Base-by-base conservation (phyloP, 2,113 vertebrate species). In the Chelonoidis abingdonii region DNA sequence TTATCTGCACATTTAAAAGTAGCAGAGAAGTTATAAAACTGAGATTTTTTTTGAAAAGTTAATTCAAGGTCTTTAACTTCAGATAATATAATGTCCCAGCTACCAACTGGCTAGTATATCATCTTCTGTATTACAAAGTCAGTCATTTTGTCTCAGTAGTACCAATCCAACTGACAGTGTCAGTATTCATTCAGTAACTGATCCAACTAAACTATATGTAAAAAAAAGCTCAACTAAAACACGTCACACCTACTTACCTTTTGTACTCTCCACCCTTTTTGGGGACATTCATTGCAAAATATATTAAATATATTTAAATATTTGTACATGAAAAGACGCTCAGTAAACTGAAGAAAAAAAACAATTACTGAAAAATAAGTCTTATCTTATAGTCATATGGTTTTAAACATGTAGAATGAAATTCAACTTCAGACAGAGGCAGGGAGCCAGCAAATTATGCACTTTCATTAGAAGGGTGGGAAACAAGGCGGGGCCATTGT, bases 311-410 rank as follows among this genome's bases (percentile, higher is more conserved):
- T 44, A 90, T 87, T 76, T 69, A 35, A 91, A n/a, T 88, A 85
- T 49, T 90, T 50, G 25, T 80, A 86, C 14, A 50, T 62, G 31
- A 65, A 44, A 93, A 91, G 24, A 25, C 47, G 69, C 44, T 80
- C n/a, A 82, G 85, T 10, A 19, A 65, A 57, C 41, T 88, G 38
- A 94, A 90, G 80, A 90, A 59, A 78, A 72, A 80, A 16, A 91
- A 95, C 3, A 93, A 93, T 94, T 87, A 86, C 83, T 79, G 87
- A 95, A 89, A 90, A 1, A 69, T 92, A 88, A 90, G 56, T 59
- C 19, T 83, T 75, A 49, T 83, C 69, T 83, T 59, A 0, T 25
- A 62, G 59, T 90, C 47, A 47, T 62, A 87, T 0, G 49, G 38
- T 84, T 95, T 89, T 89, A 90, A 84, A 80, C 13, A 78, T 0